A percentile compares a stretch with the other conserved stretches of the same genome.
These are phyloP conservation scores for Phoeniculus purpureus DNA, from an alignment of 2,797 vertebrate species.

Conservation along the genomic window DNA sequence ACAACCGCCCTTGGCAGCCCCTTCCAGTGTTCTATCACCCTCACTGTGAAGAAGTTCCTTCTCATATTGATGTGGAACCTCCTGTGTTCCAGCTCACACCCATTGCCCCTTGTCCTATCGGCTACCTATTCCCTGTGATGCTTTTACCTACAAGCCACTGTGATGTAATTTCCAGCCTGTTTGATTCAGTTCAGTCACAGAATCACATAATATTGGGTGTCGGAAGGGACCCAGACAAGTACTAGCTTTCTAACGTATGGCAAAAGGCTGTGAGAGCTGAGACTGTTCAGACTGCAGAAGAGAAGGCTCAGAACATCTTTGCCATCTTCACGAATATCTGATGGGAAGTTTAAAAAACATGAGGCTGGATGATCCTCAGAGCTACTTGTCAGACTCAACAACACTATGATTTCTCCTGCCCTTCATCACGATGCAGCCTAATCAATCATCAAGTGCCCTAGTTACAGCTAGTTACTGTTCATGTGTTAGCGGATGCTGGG, in stretches of 20 bases:
- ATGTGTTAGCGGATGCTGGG: neutral
- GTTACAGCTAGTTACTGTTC: neutral
- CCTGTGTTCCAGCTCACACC: no score
- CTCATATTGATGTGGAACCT: no score
- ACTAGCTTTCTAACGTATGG: neutral
- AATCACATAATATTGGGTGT: no score
- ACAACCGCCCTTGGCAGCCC: no score
- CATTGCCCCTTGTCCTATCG: no score
- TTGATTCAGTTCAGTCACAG: neutral
- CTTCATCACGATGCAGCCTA: neutral
- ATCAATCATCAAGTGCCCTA: neutral
- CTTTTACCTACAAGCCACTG: neutral
- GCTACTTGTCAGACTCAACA: neutral
- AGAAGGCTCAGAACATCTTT: neutral
- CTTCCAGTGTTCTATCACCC: no score
- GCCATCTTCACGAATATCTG: neutral
- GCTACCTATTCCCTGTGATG: neutral
- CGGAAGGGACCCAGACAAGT: neutral
- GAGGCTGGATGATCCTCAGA: neutral
- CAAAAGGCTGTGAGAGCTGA: no score
- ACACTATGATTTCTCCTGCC: neutral
- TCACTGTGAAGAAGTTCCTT: no score
- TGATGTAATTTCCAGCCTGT: neutral
- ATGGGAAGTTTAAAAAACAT: neutral
- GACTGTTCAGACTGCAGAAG: no score